phyloP scores from a whole-genome alignment of 2,113 vertebrate genomes.

The Mixornis gularis region DNA sequence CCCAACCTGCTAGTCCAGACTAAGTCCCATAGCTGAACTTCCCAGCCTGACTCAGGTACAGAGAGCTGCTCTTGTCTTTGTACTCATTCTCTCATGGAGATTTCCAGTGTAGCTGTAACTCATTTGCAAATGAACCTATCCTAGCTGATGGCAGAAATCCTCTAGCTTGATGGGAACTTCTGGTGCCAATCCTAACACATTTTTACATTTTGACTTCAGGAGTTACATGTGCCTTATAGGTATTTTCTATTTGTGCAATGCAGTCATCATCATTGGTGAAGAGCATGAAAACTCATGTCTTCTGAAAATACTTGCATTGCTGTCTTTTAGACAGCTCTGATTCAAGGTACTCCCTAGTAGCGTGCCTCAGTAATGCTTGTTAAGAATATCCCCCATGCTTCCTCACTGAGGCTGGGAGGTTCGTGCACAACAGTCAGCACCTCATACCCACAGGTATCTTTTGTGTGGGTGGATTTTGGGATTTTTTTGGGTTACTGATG shows the following conservation, averaged over 20 bases:
- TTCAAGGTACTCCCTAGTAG: not conserved
- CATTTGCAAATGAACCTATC: not conserved
- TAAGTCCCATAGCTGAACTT: not conserved
- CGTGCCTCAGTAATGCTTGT: not conserved
- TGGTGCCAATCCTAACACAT: not conserved
- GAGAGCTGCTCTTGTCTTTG: not conserved
- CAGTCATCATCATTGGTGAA: not conserved
- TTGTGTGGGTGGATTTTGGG: not conserved
- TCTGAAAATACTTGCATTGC: not conserved
- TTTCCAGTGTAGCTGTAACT: not conserved
- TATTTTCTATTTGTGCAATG: not conserved
- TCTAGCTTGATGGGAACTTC: not conserved
- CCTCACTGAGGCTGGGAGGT: not conserved
- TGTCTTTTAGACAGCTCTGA: not conserved
- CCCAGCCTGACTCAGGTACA: not conserved
- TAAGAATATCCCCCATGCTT: not conserved
- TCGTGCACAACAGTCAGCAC: not conserved
- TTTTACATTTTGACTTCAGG: not conserved
- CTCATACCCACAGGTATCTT: not conserved
- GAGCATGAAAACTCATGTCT: not conserved
- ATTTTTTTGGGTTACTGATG: not conserved
- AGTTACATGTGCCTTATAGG: not conserved
- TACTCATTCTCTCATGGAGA: not conserved
- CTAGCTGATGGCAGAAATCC: not conserved
- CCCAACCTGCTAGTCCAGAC: not conserved